Conservation (phyloP, 2,797 vertebrate genomes). For the Prionace glauca region DNA sequence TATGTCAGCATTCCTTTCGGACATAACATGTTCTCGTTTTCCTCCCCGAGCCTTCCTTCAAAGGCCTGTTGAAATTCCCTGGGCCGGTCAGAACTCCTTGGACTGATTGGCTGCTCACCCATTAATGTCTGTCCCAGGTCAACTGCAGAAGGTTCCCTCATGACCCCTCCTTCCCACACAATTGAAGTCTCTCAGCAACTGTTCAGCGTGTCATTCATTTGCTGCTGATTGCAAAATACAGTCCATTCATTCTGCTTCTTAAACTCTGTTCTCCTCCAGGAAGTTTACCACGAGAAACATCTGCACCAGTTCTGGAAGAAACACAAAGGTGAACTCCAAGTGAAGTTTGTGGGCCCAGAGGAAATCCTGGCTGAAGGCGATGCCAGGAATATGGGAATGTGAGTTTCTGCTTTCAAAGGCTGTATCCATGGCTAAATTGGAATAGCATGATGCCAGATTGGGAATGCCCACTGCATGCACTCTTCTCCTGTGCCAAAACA, state of each 20-base stretch:
- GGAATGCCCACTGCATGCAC: too few relatives aligned
- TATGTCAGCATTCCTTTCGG: background rate
- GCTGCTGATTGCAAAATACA: background rate
- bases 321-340: constrained; percentile 71
- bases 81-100: background rate
- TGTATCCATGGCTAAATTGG: background rate
- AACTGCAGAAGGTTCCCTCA: background rate
- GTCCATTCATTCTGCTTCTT: constrained; percentile 14
- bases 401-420: constrained; percentile 46
- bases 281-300: constrained; percentile 96
- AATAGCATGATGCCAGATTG: too few relatives aligned
- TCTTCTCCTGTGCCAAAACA: too few relatives aligned
- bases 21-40: background rate
- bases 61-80: background rate
- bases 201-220: background rate
- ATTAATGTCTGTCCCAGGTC: background rate
- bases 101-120: background rate
- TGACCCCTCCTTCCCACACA: background rate
- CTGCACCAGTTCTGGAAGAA: constrained; percentile 88
- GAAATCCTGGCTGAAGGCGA: constrained; percentile 89
- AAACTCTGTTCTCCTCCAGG: constrained; percentile 63
- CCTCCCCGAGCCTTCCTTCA: background rate
- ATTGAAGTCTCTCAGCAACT: background rate
- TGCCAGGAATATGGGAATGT: constrained; percentile 98
- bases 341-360: constrained; percentile 94